Percentiles rank a stretch among this genome's conserved stretches.
phyloP scores from a whole-genome alignment of 1,140 invertebrate species.

The Tetraneura akinire region DNA sequence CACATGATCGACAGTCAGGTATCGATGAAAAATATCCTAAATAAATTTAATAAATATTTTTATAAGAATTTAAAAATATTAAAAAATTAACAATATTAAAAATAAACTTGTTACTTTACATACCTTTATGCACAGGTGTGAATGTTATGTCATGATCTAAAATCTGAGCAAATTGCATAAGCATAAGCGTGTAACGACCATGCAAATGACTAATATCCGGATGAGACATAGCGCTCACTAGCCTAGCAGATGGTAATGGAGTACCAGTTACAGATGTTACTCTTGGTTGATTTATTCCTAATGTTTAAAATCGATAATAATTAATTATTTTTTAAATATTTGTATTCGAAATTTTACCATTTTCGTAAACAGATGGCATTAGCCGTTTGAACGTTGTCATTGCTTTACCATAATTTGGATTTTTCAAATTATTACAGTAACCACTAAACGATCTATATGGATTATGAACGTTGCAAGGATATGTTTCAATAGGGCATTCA shows the following conservation, averaged over 20 bases:
- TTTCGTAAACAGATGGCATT: constrained; percentile 83
- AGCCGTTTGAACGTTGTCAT: constrained; percentile 84
- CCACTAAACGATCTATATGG: constrained; percentile 83
- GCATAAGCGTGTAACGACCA: constrained; percentile 84
- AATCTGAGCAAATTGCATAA: constrained; percentile 93
- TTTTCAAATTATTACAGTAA: constrained; percentile 87
- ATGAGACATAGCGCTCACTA: constrained; percentile 83
- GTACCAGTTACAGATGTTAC: constrained; percentile 71
- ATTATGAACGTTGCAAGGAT: constrained; percentile 75
- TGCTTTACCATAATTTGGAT: constrained; percentile 82
- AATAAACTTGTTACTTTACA: constrained; percentile 64
- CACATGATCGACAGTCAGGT: constrained; percentile 80
- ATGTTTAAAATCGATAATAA: constrained; percentile 13
- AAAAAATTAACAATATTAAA: neutral
- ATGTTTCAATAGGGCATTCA: constrained; percentile 61
- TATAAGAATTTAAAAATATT: neutral
- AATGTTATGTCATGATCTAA: constrained; percentile 90
- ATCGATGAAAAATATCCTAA: constrained; percentile 77
- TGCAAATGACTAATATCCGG: constrained; percentile 85
- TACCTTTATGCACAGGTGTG: constrained; percentile 86
- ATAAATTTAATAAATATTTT: constrained; percentile 23
- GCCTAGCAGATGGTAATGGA: constrained; percentile 76
- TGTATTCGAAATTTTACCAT: constrained; percentile 63
- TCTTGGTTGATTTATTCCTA: constrained; percentile 75
- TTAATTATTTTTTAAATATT: neutral